Evolutionary conservation across 2,797 vertebrate genomes (phyloP).

Genomic region (Enoplosus armatus): DNA sequence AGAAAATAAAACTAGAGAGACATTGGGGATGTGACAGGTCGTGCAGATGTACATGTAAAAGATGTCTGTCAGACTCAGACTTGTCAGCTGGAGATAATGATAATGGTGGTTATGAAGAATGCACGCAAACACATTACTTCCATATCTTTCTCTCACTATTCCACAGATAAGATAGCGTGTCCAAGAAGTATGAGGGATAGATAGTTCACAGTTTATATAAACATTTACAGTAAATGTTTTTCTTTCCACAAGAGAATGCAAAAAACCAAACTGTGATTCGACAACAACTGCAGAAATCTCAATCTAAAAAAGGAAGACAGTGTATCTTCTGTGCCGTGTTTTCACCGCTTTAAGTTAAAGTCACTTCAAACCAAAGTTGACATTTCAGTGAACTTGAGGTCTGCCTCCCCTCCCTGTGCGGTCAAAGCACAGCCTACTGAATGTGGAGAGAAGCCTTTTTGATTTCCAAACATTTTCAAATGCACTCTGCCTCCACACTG

Average conservation of each 20-base stretch:
- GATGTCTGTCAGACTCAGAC: conserved; percentile 48
- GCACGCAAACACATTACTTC: conserved; percentile 72
- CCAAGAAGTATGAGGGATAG: conserved; percentile 47
- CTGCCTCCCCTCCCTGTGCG: conserved; percentile 63
- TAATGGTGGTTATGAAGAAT: conserved; percentile 67
- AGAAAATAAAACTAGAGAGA: conserved; percentile 53
- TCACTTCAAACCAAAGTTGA: conserved; percentile 72
- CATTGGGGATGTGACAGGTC: conserved; percentile 33
- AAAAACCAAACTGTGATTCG: conserved; percentile 20
- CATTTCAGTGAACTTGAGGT: conserved; percentile 75
- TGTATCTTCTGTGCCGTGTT: conserved; percentile 64
- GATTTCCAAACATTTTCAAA: conserved; percentile 66
- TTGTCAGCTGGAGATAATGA: conserved; percentile 66
- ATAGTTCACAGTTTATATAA: conserved; percentile 68
- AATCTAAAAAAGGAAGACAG: conserved; percentile 36
- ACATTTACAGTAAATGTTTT: conserved; percentile 66
- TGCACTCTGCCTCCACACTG: conserved; percentile 36
- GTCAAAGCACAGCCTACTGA: conserved; percentile 57
- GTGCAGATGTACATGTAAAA: conserved; percentile 41
- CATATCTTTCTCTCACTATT: conserved; percentile 60
- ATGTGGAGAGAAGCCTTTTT: conserved; percentile 59
- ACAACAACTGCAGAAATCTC: conserved; percentile 44
- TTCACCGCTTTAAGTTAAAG: conserved; percentile 59
- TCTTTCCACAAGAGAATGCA: conserved; percentile 43
- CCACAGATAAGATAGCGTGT: conserved; percentile 67